phyloP scores from a whole-genome alignment of 2,888 invertebrate genomes.

The Amphipyra berbera region DNA sequence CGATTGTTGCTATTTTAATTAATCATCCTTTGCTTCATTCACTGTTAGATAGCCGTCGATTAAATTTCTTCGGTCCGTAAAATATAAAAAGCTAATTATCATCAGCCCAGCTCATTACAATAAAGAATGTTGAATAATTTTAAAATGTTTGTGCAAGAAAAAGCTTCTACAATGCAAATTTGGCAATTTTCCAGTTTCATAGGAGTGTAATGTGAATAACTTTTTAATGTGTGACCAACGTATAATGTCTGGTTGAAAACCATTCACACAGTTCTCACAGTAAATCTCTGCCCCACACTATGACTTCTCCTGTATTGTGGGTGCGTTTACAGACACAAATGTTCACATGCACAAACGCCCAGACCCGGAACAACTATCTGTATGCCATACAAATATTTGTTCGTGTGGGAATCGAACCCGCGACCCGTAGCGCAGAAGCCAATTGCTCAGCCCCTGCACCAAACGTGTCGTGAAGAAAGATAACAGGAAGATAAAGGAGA shows the following conservation, averaged over 20 bases:
- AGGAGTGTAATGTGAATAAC: conserved; percentile 50
- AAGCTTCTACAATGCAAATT: conserved; percentile 61
- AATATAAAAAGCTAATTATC: conserved; percentile 53
- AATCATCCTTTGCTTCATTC: too few species aligned
- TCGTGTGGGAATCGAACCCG: too few species aligned
- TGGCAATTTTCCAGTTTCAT: conserved; percentile 62
- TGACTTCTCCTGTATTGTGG: too few species aligned
- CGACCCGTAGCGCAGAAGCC: too few species aligned
- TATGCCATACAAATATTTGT: too few species aligned
- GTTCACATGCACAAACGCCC: too few species aligned
- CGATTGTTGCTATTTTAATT: too few species aligned
- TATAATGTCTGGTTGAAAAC: conserved; percentile 34
- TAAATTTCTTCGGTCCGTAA: conserved; percentile 12
- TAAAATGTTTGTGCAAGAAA: conserved; percentile 52
- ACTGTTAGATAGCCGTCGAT: too few species aligned
- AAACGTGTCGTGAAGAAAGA: conserved; percentile 17
- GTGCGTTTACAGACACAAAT: too few species aligned
- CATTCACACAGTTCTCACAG: conserved; percentile 30
- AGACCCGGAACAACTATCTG: too few species aligned
- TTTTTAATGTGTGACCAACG: conserved; percentile 54
- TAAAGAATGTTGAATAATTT: conserved; percentile 50
- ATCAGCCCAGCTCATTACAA: conserved; percentile 38
- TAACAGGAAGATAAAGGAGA: not conserved
- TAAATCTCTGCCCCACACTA: too few species aligned
- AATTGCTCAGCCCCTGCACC: too few species aligned